Base-by-base conservation (phyloP, 2,113 vertebrate genomes). In the Lepidothrix coronata region DNA sequence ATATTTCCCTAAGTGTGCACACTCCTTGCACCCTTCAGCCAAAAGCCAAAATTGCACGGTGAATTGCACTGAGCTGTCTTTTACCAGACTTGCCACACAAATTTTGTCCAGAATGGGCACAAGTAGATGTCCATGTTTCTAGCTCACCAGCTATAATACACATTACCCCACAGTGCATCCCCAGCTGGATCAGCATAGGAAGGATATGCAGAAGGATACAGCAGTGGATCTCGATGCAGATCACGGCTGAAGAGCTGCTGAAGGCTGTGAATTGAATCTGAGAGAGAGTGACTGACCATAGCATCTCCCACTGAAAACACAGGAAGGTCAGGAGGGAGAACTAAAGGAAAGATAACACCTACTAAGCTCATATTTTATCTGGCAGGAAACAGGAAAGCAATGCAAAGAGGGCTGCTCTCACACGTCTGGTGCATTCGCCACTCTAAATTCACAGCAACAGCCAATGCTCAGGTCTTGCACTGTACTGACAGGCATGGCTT, bases 101-200 rank as follows among this genome's bases (percentile, higher is more conserved):
- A 73, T 70, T 25, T 33, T 51, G 30, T 39, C 37, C 72, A 62
- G 33, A 49, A 28, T 0, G 2, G n/a, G n/a, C 49, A 83, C 37
- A 58, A 52, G 19, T 1, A 87, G 35, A 35, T 28, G 52, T 28
- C 4, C 10, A 25, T 21, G 11, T 8, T 72, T 59, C 21, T n/a
- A 57, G 37, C 48, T 65, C 37, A 55, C 15, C 51, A 78, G 43
- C 57, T 67, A 3, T 3, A 68, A 63, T 0, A 46, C 14, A 31
- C 1, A 0, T 24, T 19, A 16, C 5, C 37, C 27, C 66, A n/a
- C 0, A 11, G 25, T 0, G 0, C 49, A n/a, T 48, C 33, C 27
- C 44, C 31, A 55, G 21, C 1, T 37, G 61, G 43, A 67, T 35
- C 39, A 79, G 70, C 65, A 91, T 35, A 35, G 33, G 25, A 31